A percentile compares a stretch with the other conserved stretches of the same genome.
phyloP scores from a whole-genome alignment of 1,140 invertebrate species.

The Caenorhabditis brenneri region DNA sequence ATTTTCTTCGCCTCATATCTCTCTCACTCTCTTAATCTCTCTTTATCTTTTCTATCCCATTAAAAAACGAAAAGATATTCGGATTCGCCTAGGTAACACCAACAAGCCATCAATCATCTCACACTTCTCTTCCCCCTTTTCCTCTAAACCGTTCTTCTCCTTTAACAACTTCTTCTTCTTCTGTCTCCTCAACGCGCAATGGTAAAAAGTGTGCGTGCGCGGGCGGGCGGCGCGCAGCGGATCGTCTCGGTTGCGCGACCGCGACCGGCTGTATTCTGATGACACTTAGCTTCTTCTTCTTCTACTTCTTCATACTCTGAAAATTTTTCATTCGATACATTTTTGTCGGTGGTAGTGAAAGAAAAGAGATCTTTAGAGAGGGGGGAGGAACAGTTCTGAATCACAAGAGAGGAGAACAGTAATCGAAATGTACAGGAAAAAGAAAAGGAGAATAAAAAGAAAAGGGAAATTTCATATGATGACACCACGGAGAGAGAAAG shows the following conservation, averaged over 20 bases:
- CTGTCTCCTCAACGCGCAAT: background rate
- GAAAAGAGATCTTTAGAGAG: background rate
- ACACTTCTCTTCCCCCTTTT: background rate
- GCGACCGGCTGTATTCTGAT: background rate
- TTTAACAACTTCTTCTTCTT: background rate
- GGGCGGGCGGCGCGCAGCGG: background rate
- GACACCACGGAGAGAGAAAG: background rate
- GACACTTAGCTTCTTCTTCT: conserved; percentile 20
- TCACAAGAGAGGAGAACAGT: background rate
- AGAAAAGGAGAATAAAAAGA: background rate
- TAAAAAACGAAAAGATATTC: too few relatives aligned
- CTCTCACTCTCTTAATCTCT: background rate
- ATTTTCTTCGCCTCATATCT: background rate
- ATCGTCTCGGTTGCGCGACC: conserved; percentile 36
- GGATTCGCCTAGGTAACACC: too few relatives aligned
- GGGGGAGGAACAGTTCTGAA: background rate
- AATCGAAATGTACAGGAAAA: conserved; percentile 3
- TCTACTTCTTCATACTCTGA: background rate
- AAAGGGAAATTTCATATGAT: background rate
- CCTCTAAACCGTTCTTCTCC: background rate
- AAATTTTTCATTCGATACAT: background rate
- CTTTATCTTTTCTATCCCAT: too few relatives aligned
- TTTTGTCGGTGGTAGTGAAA: background rate
- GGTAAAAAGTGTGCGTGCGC: too few relatives aligned
- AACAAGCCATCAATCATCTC: conserved; percentile 31